Percentiles rank a stretch among this genome's conserved stretches.
Conservation (phyloP, 2,797 vertebrate genomes). For the Cynopterus sphinx region DNA sequence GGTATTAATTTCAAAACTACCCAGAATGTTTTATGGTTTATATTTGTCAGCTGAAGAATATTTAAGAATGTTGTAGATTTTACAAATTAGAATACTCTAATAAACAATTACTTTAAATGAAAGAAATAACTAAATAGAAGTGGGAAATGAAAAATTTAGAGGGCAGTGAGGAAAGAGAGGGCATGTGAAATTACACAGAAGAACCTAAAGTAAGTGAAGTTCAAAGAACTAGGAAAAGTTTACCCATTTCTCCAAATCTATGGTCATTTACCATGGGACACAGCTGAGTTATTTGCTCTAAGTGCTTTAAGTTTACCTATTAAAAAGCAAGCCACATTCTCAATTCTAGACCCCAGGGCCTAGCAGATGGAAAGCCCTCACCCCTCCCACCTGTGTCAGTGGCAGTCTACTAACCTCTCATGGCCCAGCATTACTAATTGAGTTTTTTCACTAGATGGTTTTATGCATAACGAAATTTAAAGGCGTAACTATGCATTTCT, state of each 20-base stretch:
- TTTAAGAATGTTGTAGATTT: conserved; percentile 2
- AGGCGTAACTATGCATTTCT: background rate
- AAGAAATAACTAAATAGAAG: conserved; percentile 11
- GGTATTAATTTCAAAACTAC: conserved; percentile 43
- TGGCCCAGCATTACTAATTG: conserved; percentile 2
- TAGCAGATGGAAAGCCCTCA: background rate
- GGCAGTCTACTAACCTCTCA: background rate
- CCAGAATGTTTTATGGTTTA: conserved; percentile 1
- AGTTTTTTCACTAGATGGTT: conserved; percentile 32
- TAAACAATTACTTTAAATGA: conserved; percentile 30
- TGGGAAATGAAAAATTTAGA: conserved; percentile 47
- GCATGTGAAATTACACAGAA: background rate
- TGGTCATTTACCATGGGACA: background rate
- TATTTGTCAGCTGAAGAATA: conserved; percentile 1
- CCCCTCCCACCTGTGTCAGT: background rate
- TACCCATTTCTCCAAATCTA: conserved; percentile 1
- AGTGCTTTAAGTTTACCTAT: conserved; percentile 53
- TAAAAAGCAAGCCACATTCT: conserved; percentile 41
- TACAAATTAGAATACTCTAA: conserved; percentile 44
- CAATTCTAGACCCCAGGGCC: background rate
- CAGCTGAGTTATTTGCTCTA: conserved; percentile 28
- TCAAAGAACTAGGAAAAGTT: conserved; percentile 30
- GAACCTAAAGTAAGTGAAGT: background rate
- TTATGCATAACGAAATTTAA: background rate
- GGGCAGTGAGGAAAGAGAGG: background rate